Percentiles rank a stretch among this genome's conserved stretches.
Conservation (phyloP, 2,888 invertebrate genomes). For the Ophioninae sp. region DNA sequence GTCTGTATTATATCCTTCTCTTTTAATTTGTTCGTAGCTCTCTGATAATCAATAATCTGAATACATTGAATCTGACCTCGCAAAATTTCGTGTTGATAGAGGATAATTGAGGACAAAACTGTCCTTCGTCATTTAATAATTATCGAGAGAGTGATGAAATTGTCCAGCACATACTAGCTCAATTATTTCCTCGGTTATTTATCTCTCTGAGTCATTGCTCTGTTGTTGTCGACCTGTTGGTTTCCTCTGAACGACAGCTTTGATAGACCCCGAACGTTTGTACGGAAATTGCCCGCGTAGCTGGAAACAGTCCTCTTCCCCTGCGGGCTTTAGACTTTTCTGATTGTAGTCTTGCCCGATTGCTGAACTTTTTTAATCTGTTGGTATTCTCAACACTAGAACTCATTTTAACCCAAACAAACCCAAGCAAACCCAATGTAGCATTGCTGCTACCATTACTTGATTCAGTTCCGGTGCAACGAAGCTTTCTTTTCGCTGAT, state of each 20-base stretch:
- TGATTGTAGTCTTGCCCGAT: too few species aligned
- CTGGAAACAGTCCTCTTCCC: constrained; percentile 32
- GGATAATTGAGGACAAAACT: constrained; percentile 43
- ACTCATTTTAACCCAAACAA: too few species aligned
- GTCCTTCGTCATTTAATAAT: constrained; percentile 45
- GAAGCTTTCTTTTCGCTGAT: constrained; percentile 38
- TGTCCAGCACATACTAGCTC: constrained; percentile 28
- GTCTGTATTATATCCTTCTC: neutral
- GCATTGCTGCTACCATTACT: constrained; percentile 1
- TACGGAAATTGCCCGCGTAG: constrained; percentile 28
- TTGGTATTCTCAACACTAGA: too few species aligned
- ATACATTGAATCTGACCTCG: neutral
- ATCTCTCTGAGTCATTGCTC: constrained; percentile 9
- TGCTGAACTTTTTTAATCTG: too few species aligned
- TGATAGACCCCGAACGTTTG: constrained; percentile 16
- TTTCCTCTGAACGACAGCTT: constrained; percentile 40
- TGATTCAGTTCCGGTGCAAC: constrained; percentile 40
- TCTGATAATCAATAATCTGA: neutral
- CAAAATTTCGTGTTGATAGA: neutral
- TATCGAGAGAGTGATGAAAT: neutral
- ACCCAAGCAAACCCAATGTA: too few species aligned
- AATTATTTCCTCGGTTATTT: constrained; percentile 21
- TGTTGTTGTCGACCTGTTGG: constrained; percentile 35
- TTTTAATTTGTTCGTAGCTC: neutral
- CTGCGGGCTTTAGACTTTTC: constrained; percentile 37